Percentiles rank a stretch among this genome's conserved stretches.
Evolutionary conservation across 1,140 invertebrate genomes (phyloP).

Genomic region (Aphaenogaster rudis): DNA sequence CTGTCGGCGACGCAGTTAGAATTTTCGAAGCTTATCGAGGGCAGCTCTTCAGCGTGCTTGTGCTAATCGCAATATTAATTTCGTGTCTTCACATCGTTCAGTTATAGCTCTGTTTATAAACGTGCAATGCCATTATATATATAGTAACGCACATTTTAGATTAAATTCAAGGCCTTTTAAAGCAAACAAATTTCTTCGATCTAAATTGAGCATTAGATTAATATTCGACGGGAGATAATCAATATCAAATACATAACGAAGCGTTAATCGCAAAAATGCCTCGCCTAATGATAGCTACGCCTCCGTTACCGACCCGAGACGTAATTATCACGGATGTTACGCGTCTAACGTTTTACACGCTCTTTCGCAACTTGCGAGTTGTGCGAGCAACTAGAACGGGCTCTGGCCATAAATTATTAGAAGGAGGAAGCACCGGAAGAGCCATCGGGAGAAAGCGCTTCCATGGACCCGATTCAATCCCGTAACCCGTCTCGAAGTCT

Average conservation of each 20-base stretch:
- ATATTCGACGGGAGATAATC: not conserved
- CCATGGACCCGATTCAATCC: conserved; percentile 20
- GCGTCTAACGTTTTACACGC: not conserved
- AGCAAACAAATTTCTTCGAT: not conserved
- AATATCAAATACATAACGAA: not conserved
- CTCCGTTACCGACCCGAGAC: not conserved
- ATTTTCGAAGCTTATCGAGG: not conserved
- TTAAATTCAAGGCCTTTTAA: not conserved
- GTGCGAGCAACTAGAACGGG: conserved; percentile 1
- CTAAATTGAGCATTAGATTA: conserved; percentile 8
- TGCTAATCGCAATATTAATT: not conserved
- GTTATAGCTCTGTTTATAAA: not conserved
- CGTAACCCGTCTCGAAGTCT: not conserved
- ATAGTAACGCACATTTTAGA: not conserved
- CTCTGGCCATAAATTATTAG: conserved; percentile 42
- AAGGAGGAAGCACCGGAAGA: conserved; percentile 41
- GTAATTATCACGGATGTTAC: conserved; percentile 30
- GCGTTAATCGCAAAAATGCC: not conserved
- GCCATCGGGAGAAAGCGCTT: conserved; percentile 22
- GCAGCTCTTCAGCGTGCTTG: not conserved
- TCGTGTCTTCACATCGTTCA: not conserved
- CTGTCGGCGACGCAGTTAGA: not conserved
- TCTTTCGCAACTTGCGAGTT: conserved; percentile 36
- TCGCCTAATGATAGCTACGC: not conserved
- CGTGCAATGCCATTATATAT: too few species aligned